Percentiles rank a stretch among this genome's conserved stretches.
These are phyloP conservation scores for Tarsius wallacei DNA, from an alignment of 2,797 vertebrate genomes.

Conservation along the genomic window DNA sequence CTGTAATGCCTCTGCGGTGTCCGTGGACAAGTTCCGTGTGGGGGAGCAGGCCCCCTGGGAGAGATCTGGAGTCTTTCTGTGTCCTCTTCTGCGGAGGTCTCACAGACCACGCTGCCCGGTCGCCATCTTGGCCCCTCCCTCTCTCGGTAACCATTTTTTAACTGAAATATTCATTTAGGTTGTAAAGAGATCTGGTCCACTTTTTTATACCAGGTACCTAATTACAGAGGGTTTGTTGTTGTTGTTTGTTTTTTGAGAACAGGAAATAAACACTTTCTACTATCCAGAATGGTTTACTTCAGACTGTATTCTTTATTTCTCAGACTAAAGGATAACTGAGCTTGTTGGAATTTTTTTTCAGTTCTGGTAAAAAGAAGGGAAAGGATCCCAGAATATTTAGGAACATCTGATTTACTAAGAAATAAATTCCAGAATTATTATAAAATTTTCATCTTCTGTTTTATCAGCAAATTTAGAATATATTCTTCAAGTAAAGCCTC, in stretches of 20 bases:
- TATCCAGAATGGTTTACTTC: not conserved
- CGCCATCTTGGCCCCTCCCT: no score
- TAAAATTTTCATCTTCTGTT: not conserved
- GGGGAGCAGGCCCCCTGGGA: no score
- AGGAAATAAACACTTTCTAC: not conserved
- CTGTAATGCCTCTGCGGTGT: no score
- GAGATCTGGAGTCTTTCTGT: no score
- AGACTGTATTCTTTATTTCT: not conserved
- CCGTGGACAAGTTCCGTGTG: no score
- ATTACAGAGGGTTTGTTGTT: not conserved
- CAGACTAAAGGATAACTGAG: not conserved
- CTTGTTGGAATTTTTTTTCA: not conserved
- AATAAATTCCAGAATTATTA: not conserved
- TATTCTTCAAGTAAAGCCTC: not conserved
- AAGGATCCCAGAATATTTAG: not conserved
- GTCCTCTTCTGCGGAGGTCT: no score
- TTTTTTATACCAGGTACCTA: not conserved
- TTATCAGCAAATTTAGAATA: not conserved
- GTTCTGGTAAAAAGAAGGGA: not conserved
- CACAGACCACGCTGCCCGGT: no score
- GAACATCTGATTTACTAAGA: not conserved
- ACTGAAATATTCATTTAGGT: not conserved
- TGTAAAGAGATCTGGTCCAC: not conserved
- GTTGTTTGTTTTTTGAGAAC: not conserved
- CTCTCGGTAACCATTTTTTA: no score